Base-by-base conservation (phyloP, 1,140 invertebrate genomes). In the Pentalonia nigronervosa region DNA sequence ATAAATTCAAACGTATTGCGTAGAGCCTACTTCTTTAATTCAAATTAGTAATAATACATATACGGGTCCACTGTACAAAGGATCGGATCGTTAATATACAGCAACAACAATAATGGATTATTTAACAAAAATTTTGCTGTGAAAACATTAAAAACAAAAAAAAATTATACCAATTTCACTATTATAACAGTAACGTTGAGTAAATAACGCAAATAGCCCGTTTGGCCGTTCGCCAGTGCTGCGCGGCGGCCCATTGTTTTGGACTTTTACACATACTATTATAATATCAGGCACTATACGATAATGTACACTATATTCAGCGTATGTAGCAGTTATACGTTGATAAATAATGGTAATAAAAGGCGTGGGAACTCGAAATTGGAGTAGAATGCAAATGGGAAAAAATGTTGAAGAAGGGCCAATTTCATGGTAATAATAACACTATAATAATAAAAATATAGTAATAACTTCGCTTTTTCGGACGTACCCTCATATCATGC, bases 301-400 rank as follows among this genome's bases (percentile, higher is more conserved):
- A 67, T 67, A 67, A 67, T 67, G 60, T 67, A 14, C 30, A 67
- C 60, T 67, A 30, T 67, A 67, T 67, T 67, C 48, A 34, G 60
- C 30, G 88, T 53, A 17, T 41, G 45, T 45, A 17, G 25, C 36
- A 47, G 36, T 36, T 14, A 4, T 41, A 25, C n/a, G 48, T 76
- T 34, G 56, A 91, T 76, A 91, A 91, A 91, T 91, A 91, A 91
- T 81, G 45, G 90, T 60, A 91, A 91, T 91, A 91, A 91, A 91
- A 91, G 90, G 90, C 90, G 90, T 76, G 90, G 41, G 90, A 91
- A 76, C 56, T 91, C 25, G 60, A 53, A 45, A 53, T 53, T 14
- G 30, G 34, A 14, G 20, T 30, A 30, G 20, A 34, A 76, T 91
- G 90, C 30, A 67, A 91, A 91, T 25, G 25, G 36, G 11, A 34